Percentiles rank a stretch among this genome's conserved stretches.
These are phyloP conservation scores for Drosophila atroscutellata DNA, from an alignment of 2,888 invertebrate species.

Conservation along the genomic window DNA sequence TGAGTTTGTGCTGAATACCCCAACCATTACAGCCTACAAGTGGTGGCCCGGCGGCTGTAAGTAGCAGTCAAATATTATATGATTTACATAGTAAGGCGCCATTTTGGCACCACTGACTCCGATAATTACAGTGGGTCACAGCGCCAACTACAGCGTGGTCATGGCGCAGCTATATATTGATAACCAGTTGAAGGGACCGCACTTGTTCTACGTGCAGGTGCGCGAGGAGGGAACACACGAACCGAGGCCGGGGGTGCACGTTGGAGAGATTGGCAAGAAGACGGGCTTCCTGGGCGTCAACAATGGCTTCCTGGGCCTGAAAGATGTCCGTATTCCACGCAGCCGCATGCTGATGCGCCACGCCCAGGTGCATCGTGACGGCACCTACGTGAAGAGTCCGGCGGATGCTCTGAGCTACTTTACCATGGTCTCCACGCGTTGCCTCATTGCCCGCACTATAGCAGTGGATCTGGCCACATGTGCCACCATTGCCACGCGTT, in stretches of 20 bases:
- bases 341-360: slow-evolving; percentile 97
- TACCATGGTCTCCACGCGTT: slow-evolving; percentile 94
- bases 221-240: slow-evolving; percentile 94
- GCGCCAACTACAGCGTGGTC: slow-evolving; percentile 95
- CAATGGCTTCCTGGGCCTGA: slow-evolving; percentile 96
- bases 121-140: slow-evolving; percentile 91
- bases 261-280: slow-evolving; percentile 98
- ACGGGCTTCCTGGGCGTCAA: slow-evolving; percentile 95
- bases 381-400: slow-evolving; percentile 92
- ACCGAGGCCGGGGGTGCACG: slow-evolving; percentile 93
- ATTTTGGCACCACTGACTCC: neutral
- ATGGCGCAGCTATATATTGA: slow-evolving; percentile 95
- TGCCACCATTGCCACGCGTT: slow-evolving; percentile 94
- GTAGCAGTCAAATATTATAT: slow-evolving; percentile 81
- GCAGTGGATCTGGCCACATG: slow-evolving; percentile 91
- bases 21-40: slow-evolving; percentile 94
- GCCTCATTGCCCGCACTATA: slow-evolving; percentile 91
- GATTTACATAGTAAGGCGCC: neutral
- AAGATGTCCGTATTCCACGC: slow-evolving; percentile 94
- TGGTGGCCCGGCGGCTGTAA: slow-evolving; percentile 98
- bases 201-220: slow-evolving; percentile 96
- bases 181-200: slow-evolving; percentile 93
- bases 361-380: slow-evolving; percentile 95
- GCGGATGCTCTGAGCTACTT: slow-evolving; percentile 94
- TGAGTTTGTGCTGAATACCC: slow-evolving; percentile 95